A percentile compares a stretch with the other conserved stretches of the same genome.
phyloP scores from a whole-genome alignment of 2,888 invertebrate species.

The Onchidella celtica region DNA sequence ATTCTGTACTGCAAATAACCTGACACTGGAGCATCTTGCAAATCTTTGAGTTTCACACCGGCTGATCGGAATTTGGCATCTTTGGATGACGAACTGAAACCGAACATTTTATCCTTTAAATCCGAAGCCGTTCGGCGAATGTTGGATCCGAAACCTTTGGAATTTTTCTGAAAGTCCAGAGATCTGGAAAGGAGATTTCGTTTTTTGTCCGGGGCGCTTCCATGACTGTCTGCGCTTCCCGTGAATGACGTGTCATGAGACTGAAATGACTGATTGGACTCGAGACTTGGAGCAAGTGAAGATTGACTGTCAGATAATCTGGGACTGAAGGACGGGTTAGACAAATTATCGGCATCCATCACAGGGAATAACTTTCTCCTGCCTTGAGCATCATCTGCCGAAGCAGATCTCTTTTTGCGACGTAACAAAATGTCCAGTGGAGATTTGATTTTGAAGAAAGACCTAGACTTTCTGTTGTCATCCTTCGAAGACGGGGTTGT shows the following conservation, averaged over 20 bases:
- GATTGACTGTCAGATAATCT: constrained; percentile 52
- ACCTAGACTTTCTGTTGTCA: not conserved
- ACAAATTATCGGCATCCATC: not conserved
- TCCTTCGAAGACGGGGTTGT: not conserved
- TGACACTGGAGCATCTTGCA: constrained; percentile 27
- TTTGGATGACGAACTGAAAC: not conserved
- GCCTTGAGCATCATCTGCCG: constrained; percentile 43
- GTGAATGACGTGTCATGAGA: not conserved
- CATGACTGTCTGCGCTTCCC: not conserved
- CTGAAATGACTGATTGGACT: constrained; percentile 51
- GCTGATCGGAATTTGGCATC: constrained; percentile 36
- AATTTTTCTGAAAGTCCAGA: constrained; percentile 56
- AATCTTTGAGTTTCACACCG: constrained; percentile 41
- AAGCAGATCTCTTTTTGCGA: constrained; percentile 44
- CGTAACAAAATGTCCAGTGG: constrained; percentile 28
- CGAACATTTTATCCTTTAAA: constrained; percentile 66
- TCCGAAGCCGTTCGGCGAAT: constrained; percentile 66
- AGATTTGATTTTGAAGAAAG: constrained; percentile 9
- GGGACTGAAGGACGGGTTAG: not conserved
- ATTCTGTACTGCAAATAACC: constrained; percentile 45
- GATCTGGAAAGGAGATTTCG: constrained; percentile 48
- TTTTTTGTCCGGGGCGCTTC: not conserved
- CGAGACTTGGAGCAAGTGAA: constrained; percentile 38
- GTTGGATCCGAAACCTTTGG: constrained; percentile 57
- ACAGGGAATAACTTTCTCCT: not conserved